Percentiles rank a stretch among this genome's conserved stretches.
Evolutionary conservation across 2,888 invertebrate species (phyloP).

Genomic region (Cerastis leucographa): DNA sequence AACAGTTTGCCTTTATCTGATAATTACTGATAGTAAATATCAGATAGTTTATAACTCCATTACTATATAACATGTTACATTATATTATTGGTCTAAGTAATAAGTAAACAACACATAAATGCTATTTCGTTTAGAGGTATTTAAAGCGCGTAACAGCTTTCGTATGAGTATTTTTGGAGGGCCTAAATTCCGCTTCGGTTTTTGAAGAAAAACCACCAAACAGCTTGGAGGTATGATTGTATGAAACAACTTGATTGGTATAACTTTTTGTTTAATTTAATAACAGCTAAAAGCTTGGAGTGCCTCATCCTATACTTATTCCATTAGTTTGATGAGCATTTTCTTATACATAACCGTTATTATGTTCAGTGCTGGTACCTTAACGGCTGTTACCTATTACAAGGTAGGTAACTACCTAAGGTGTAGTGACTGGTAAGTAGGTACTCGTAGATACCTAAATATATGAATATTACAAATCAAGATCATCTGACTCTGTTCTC

Average conservation of each 20-base stretch:
- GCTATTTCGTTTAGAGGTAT: not conserved
- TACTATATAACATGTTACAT: not conserved
- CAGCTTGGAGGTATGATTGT: not conserved
- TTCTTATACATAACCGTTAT: not conserved
- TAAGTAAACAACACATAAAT: not conserved
- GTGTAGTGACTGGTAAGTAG: not conserved
- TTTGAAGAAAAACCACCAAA: not conserved
- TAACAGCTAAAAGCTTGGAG: not conserved
- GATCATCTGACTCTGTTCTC: not conserved
- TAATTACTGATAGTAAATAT: slow-evolving; percentile 11
- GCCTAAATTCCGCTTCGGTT: not conserved
- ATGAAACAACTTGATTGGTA: not conserved
- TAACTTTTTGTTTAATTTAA: not conserved
- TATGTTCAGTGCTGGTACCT: not conserved
- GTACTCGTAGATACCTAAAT: too few relatives aligned
- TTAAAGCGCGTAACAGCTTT: not conserved
- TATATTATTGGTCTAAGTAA: not conserved
- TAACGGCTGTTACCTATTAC: not conserved
- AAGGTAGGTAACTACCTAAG: not conserved
- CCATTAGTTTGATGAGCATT: slow-evolving; percentile 16
- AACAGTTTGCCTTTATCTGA: slow-evolving; percentile 21
- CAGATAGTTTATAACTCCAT: slow-evolving; percentile 23
- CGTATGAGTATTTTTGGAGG: not conserved
- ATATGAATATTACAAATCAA: not conserved
- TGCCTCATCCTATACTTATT: not conserved